A percentile compares a stretch with the other conserved stretches of the same genome.
Evolutionary conservation across 1,140 invertebrate species (phyloP).

Genomic region (honey bee (Apis mellifera)): Amel_HAv3.1 CM009931.2:6490001-6490500

Average conservation of each 20-base stretch:
- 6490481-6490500: background rate
- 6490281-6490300: background rate
- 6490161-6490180: too few relatives aligned
- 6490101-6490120: constrained; percentile 73
- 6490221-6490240: too few relatives aligned
- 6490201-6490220: too few relatives aligned
- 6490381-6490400: constrained; percentile 19
- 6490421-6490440: constrained; percentile 11
- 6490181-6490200: background rate
- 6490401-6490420: background rate
- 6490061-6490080: constrained; percentile 83
- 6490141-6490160: constrained; percentile 78
- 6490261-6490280: too few relatives aligned
- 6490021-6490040: constrained; percentile 75
- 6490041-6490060: constrained; percentile 85
- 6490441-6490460: background rate
- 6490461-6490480: background rate
- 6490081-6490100: constrained; percentile 79
- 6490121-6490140: constrained; percentile 84
- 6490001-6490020: background rate
- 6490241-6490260: too few relatives aligned
- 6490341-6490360: background rate
- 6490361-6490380: background rate
- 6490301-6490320: background rate
- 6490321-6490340: background rate